These are phyloP conservation scores for Halocynthia roretzi DNA, from an alignment of 23 tunicate genomes.

Conservation along the genomic window DNA sequence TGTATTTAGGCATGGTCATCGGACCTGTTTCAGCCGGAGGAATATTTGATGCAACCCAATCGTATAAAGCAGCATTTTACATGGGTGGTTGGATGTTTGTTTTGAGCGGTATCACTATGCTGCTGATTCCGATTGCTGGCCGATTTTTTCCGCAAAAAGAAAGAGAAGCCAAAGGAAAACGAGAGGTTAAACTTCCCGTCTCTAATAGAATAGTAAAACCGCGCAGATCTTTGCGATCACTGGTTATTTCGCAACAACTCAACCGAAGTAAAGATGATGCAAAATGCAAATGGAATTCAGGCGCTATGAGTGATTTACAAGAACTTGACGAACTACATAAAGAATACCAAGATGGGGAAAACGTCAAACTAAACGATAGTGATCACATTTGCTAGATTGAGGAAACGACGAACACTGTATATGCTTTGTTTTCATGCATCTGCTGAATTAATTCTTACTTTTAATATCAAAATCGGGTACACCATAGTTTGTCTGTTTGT, in stretches of 20 bases:
- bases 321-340: constrained; percentile 60
- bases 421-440: too few relatives aligned
- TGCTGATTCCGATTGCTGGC: constrained; percentile 29
- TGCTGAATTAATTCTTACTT: too few relatives aligned
- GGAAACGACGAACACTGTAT: too few relatives aligned
- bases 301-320: constrained; percentile 44
- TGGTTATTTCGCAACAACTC: constrained; percentile 48
- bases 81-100: constrained; percentile 58
- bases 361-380: neutral
- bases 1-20: constrained; percentile 56
- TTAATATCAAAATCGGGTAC: too few relatives aligned
- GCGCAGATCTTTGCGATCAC: constrained; percentile 35
- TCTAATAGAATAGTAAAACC: constrained; percentile 44
- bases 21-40: constrained; percentile 73
- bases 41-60: constrained; percentile 63
- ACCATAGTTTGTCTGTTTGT: too few relatives aligned
- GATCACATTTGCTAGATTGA: too few relatives aligned
- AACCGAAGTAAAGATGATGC: constrained; percentile 11
- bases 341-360: constrained; percentile 14
- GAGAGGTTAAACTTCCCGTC: constrained; percentile 6
- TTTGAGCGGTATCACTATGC: constrained; percentile 44
- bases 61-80: constrained; percentile 51
- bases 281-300: constrained; percentile 57
- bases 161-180: constrained; percentile 28
- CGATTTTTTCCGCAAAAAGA: constrained; percentile 13